A percentile compares a stretch with the other conserved stretches of the same genome.
Conservation (phyloP, 2,113 vertebrate genomes). For the Dolichotis patagonum region DNA sequence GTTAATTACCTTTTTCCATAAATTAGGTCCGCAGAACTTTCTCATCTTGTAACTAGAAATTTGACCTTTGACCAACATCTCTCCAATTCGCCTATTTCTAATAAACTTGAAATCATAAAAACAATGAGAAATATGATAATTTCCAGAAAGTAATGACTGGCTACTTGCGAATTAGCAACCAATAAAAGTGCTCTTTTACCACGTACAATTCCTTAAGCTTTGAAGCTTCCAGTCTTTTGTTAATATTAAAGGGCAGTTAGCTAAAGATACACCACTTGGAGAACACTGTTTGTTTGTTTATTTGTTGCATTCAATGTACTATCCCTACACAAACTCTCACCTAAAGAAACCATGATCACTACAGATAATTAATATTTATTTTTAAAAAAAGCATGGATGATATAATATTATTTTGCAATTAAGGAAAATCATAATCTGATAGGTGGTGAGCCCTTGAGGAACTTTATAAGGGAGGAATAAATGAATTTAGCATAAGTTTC, state of each 20-base stretch:
- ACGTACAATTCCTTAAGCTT: conserved; percentile 23
- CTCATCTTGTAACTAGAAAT: not conserved
- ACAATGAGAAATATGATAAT: not conserved
- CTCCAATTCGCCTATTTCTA: not conserved
- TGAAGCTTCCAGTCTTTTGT: not conserved
- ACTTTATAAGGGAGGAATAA: not conserved
- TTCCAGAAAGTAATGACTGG: not conserved
- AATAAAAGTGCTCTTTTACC: not conserved
- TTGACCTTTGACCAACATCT: not conserved
- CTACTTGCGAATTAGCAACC: conserved; percentile 46
- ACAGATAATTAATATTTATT: conserved; percentile 41
- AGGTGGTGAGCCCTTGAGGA: not conserved
- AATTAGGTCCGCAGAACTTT: not conserved
- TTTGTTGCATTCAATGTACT: not conserved
- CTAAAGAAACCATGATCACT: conserved; percentile 6
- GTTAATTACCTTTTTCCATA: not conserved
- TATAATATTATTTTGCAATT: conserved; percentile 43
- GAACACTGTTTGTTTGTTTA: conserved; percentile 33
- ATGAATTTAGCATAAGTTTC: not conserved
- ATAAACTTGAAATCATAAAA: not conserved
- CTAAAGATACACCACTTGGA: not conserved
- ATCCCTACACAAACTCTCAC: not conserved
- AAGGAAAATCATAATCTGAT: conserved; percentile 37
- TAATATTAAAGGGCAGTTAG: conserved; percentile 68
- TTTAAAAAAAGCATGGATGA: not conserved